These are phyloP conservation scores for Tiliacea citrago DNA, from an alignment of 2,888 invertebrate species.

Conservation along the genomic window DNA sequence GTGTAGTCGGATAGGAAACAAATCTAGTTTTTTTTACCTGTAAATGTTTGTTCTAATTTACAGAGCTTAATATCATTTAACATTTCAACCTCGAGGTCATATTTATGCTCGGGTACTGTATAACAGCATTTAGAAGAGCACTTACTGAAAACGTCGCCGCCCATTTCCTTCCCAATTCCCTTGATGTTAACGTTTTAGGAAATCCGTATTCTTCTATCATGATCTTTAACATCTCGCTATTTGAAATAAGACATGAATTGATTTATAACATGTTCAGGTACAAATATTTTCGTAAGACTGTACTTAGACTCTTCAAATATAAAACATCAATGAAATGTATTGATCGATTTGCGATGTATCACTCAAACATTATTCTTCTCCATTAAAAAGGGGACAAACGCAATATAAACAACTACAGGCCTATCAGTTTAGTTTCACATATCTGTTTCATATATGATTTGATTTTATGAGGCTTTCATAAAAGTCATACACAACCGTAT, in stretches of 20 bases:
- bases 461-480: too few species aligned
- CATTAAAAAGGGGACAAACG: too few species aligned
- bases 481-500: too few species aligned
- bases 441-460: too few species aligned
- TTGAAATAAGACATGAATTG: slow-evolving; percentile 36
- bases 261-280: slow-evolving; percentile 12
- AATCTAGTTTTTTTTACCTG: neutral
- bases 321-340: neutral
- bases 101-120: neutral
- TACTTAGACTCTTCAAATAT: neutral
- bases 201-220: slow-evolving; percentile 85
- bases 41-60: neutral
- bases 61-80: neutral
- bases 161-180: slow-evolving; percentile 85
- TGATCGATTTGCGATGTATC: neutral
- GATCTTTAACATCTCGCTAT: slow-evolving; percentile 80
- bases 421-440: too few species aligned
- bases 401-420: too few species aligned
- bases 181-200: slow-evolving; percentile 79
- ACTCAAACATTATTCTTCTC: too few species aligned
- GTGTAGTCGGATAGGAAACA: neutral
- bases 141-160: slow-evolving; percentile 83
- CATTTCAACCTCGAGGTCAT: neutral
- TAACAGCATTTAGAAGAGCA: slow-evolving; percentile 28
- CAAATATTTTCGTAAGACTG: neutral